Evolutionary conservation across 2,113 vertebrate species (phyloP).

Genomic region (Apus apus): DNA sequence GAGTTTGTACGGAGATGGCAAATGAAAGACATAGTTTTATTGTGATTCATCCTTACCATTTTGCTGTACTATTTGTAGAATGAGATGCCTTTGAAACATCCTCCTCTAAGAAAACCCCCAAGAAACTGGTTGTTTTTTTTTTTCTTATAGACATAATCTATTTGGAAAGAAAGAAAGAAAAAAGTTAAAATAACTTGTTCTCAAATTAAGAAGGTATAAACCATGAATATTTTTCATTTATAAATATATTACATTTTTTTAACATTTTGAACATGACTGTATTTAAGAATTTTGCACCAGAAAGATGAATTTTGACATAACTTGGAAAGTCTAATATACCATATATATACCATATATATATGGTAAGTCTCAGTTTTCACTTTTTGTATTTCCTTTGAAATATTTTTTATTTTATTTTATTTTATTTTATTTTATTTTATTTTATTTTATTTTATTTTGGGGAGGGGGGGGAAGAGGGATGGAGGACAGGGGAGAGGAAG

Average conservation of each 20-base stretch:
- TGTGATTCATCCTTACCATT: background rate
- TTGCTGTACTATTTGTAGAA: background rate
- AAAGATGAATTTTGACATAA: background rate
- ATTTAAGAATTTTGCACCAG: background rate
- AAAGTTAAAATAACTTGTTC: background rate
- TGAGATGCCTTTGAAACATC: background rate
- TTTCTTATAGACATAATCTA: background rate
- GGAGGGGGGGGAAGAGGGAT: too few relatives aligned
- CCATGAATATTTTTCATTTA: background rate
- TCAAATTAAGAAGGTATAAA: background rate
- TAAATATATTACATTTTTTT: background rate
- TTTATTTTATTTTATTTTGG: too few relatives aligned
- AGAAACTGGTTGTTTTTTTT: background rate
- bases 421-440: too few relatives aligned
- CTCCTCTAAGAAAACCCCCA: background rate
- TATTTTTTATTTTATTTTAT: too few relatives aligned
- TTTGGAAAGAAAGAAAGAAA: background rate
- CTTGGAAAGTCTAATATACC: background rate
- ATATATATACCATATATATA: too few relatives aligned
- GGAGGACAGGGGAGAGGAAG: rapidly evolving
- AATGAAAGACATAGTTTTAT: background rate
- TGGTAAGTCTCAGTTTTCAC: too few relatives aligned
- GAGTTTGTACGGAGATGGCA: background rate
- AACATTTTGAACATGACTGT: background rate
- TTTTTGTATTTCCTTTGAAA: too few relatives aligned